These are phyloP conservation scores for Steinernema scapterisci DNA, from an alignment of 2,888 invertebrate species.

Conservation along the genomic window DNA sequence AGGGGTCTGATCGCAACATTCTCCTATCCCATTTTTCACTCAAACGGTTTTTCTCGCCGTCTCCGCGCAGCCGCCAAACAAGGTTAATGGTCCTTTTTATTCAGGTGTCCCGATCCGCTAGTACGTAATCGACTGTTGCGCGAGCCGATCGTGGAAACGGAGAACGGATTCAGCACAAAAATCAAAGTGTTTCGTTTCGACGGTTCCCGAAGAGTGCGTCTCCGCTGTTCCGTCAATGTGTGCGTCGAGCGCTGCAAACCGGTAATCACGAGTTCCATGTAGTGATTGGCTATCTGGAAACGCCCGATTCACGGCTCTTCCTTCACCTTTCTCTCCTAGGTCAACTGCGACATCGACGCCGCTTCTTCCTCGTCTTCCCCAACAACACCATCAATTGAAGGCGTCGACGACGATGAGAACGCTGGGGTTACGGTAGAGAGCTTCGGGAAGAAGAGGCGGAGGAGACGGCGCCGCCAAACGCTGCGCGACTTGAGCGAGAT, in stretches of 20 bases:
- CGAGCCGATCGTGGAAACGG: constrained; percentile 50
- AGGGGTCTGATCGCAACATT: too few relatives aligned
- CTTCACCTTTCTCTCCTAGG: constrained; percentile 6
- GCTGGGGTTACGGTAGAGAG: constrained; percentile 20
- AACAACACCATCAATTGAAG: background rate
- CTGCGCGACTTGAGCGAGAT: constrained; percentile 20
- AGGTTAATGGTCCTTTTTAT: constrained; percentile 17
- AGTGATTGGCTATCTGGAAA: background rate
- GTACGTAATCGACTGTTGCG: constrained; percentile 57
- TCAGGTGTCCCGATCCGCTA: constrained; percentile 62
- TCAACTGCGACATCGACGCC: constrained; percentile 13
- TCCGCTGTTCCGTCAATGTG: constrained; percentile 64
- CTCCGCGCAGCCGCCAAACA: background rate
- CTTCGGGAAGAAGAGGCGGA: background rate
- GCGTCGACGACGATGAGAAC: background rate
- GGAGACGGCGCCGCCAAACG: background rate
- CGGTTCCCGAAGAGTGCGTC: constrained; percentile 63
- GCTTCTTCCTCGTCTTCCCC: background rate
- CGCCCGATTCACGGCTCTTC: constrained; percentile 3
- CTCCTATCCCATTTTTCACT: background rate
- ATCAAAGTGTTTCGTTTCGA: constrained; percentile 67
- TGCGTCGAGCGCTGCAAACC: constrained; percentile 60
- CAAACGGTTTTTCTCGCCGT: background rate
- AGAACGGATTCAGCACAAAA: constrained; percentile 57
- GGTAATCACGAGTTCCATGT: constrained; percentile 38